phyloP scores from a whole-genome alignment of 2,797 vertebrate species.

The Zenarchopterus dispar region DNA sequence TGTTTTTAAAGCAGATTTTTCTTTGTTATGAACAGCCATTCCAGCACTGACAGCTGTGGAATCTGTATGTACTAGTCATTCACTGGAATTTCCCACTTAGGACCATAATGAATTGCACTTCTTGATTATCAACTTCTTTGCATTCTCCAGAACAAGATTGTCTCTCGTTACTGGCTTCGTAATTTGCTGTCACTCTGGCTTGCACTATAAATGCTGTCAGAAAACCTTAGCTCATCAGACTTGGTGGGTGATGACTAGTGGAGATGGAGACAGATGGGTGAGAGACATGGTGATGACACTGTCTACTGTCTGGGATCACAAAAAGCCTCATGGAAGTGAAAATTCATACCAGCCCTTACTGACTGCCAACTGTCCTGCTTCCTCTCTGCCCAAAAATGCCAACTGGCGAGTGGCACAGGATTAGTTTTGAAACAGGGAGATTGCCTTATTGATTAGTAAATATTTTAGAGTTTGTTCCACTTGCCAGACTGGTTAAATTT shows the following conservation, averaged over 20 bases:
- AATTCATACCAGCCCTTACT: constrained; percentile 72
- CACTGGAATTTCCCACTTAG: constrained; percentile 4
- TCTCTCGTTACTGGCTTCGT: constrained; percentile 59
- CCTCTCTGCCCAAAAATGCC: constrained; percentile 68
- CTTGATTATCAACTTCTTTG: constrained; percentile 30
- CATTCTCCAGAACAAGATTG: constrained; percentile 39
- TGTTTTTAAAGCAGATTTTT: constrained; percentile 1
- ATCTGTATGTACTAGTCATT: constrained; percentile 1
- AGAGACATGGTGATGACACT: constrained; percentile 78
- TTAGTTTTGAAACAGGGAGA: constrained; percentile 47
- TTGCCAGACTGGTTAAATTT: constrained; percentile 8
- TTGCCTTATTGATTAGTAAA: constrained; percentile 3
- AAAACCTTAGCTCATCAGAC: constrained; percentile 73
- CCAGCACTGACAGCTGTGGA: background rate
- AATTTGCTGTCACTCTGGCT: constrained; percentile 68
- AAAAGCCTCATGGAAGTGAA: constrained; percentile 81
- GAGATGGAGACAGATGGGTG: constrained; percentile 78
- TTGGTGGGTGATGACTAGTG: constrained; percentile 73
- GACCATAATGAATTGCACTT: constrained; percentile 19
- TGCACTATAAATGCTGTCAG: constrained; percentile 67
- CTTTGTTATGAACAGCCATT: too few species aligned
- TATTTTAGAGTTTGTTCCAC: background rate
- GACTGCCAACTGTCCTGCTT: constrained; percentile 77
- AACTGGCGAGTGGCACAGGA: constrained; percentile 60
- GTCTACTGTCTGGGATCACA: constrained; percentile 82